These are phyloP conservation scores for Saccopteryx bilineata DNA, from an alignment of 2,113 vertebrate species.

Conservation along the genomic window DNA sequence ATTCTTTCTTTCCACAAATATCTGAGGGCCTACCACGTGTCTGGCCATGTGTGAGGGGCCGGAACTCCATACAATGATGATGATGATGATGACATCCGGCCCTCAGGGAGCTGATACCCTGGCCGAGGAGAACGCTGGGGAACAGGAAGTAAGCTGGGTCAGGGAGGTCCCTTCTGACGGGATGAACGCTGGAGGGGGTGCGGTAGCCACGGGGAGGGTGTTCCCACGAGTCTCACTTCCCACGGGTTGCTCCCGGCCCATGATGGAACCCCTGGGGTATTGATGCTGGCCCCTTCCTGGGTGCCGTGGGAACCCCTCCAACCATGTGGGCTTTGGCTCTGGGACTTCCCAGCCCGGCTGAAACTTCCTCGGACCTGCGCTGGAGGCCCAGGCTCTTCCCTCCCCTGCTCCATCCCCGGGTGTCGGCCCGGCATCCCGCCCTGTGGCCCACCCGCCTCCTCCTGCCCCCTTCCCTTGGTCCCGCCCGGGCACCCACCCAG, in stretches of 20 bases:
- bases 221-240: too few species aligned
- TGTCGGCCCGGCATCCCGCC: not conserved
- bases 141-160: not conserved
- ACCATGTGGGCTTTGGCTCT: rapidly evolving
- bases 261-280: rapidly evolving
- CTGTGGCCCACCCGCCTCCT: rapidly evolving
- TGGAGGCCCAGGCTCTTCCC: not conserved
- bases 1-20: rapidly evolving
- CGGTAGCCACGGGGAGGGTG: too few species aligned
- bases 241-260: rapidly evolving
- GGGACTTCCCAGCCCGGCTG: not conserved
- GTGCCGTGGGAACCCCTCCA: not conserved
- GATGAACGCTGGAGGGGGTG: too few species aligned
- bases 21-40: rapidly evolving
- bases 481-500: rapidly evolving
- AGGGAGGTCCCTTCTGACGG: too few species aligned
- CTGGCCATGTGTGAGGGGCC: too few species aligned
- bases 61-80: too few species aligned
- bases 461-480: not conserved
- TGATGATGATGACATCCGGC: not conserved
- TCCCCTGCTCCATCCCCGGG: rapidly evolving
- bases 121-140: not conserved
- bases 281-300: rapidly evolving
- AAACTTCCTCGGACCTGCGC: not conserved
- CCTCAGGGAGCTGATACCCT: not conserved